A percentile compares a stretch with the other conserved stretches of the same genome.
These are phyloP conservation scores for Galeopterus variegatus DNA, from an alignment of 2,113 vertebrate species.

Conservation along the genomic window DNA sequence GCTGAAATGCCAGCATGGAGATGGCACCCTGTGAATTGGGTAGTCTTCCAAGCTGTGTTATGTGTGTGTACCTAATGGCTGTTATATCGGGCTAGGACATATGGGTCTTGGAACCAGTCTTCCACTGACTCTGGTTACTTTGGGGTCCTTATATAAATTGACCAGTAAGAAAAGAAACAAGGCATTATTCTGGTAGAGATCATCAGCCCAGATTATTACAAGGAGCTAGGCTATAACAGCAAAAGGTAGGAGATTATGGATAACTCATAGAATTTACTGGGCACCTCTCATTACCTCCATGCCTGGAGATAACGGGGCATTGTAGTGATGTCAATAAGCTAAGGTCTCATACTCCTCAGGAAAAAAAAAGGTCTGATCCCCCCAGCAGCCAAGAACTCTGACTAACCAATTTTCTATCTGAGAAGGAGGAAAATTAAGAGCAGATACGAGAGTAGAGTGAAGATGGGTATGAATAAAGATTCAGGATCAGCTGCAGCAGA, in stretches of 20 bases:
- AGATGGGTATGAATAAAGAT: neutral
- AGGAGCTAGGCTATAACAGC: fast-evolving
- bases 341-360: neutral
- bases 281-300: neutral
- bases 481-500: neutral
- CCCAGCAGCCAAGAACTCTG: neutral
- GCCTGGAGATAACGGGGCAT: too few species aligned
- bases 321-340: neutral
- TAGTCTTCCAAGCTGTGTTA: neutral
- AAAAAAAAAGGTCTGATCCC: neutral
- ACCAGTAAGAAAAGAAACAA: neutral
- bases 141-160: neutral
- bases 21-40: neutral
- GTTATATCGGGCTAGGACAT: neutral
- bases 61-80: neutral
- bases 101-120: neutral
- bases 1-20: neutral
- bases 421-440: neutral
- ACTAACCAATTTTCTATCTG: neutral
- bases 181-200: neutral
- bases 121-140: neutral
- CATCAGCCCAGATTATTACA: neutral
- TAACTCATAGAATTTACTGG: neutral
- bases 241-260: neutral
- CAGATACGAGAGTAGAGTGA: neutral